phyloP scores from a whole-genome alignment of 2,113 vertebrate species.

The Himantopus leucocephalus region DNA sequence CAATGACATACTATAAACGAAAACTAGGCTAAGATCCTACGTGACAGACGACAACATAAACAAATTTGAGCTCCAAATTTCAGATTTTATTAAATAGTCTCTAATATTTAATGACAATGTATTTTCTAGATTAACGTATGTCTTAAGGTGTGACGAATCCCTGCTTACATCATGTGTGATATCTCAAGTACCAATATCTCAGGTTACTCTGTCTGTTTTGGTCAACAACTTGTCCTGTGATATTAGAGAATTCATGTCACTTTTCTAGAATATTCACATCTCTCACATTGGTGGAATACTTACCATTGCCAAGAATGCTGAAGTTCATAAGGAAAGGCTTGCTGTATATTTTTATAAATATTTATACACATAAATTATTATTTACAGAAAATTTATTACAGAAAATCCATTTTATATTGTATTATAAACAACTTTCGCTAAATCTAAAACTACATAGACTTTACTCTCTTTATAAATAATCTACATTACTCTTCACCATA shows the following conservation, averaged over 20 bases:
- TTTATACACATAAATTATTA: background rate
- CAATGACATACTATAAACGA: background rate
- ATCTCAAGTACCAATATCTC: background rate
- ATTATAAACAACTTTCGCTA: background rate
- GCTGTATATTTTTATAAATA: background rate
- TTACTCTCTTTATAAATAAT: background rate
- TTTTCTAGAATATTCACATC: background rate
- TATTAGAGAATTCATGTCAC: background rate
- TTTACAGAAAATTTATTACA: background rate
- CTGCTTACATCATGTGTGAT: background rate
- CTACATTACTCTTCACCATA: background rate
- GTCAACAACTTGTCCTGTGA: background rate
- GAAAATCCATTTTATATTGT: background rate
- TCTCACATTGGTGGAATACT: background rate
- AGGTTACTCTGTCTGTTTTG: background rate
- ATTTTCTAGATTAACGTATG: background rate
- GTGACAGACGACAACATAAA: background rate
- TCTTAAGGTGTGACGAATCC: background rate
- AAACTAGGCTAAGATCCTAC: background rate
- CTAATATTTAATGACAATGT: background rate
- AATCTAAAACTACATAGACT: background rate
- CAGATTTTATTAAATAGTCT: background rate
- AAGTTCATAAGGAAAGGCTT: background rate
- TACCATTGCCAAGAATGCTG: background rate
- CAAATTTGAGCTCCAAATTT: background rate